Evolutionary conservation across 2,888 invertebrate species (phyloP).

Genomic region (Spatulosminthurus flaviceps): DNA sequence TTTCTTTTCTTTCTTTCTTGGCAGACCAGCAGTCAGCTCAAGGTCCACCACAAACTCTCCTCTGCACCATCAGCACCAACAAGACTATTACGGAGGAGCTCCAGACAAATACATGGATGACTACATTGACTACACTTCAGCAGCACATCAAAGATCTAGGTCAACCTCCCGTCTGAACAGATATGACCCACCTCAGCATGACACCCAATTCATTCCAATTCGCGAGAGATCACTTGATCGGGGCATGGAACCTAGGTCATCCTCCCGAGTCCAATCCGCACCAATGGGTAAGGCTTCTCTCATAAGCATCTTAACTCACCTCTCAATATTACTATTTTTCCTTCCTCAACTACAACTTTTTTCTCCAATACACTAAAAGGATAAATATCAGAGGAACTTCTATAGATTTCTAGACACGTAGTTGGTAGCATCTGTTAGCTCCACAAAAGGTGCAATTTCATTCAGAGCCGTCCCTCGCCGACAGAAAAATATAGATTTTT

Average conservation of each 20-base stretch:
- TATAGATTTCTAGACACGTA: too few relatives aligned
- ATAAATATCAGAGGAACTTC: too few relatives aligned
- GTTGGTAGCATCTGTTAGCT: too few relatives aligned
- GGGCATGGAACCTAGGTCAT: conserved; percentile 65
- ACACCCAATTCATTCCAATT: conserved; percentile 87
- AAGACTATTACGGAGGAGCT: conserved; percentile 51
- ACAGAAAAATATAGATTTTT: too few relatives aligned
- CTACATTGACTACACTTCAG: conserved; percentile 78
- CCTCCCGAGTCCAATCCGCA: conserved; percentile 59
- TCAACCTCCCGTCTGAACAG: conserved; percentile 67
- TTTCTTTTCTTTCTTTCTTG: background rate
- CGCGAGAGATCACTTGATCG: conserved; percentile 76
- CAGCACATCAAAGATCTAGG: conserved; percentile 69
- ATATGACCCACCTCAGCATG: conserved; percentile 69
- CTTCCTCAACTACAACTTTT: too few relatives aligned
- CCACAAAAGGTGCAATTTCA: too few relatives aligned
- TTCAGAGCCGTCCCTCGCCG: too few relatives aligned
- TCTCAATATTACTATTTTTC: too few relatives aligned
- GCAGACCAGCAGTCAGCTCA: conserved; percentile 47
- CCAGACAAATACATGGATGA: conserved; percentile 50
- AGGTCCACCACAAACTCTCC: conserved; percentile 64
- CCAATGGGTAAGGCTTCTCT: conserved; percentile 64
- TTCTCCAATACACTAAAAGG: too few relatives aligned
- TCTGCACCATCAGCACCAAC: conserved; percentile 60
- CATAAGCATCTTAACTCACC: background rate